Conservation (phyloP, 2,888 invertebrate genomes). For the Pantelozetes paolii region DNA sequence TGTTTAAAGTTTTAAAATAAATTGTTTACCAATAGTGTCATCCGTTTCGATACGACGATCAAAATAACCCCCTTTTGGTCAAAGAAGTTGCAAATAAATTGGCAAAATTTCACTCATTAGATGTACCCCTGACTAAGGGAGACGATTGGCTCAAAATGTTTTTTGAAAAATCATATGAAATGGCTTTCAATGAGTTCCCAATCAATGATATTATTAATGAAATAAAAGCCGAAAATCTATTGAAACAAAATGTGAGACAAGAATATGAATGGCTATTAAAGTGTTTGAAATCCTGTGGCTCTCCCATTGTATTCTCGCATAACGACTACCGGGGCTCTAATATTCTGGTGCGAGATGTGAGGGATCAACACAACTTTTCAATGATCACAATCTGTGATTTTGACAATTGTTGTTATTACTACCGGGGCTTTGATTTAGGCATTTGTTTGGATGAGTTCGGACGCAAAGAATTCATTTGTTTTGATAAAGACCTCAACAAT, state of each 20-base stretch:
- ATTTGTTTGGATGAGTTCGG: background rate
- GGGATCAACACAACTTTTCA: background rate
- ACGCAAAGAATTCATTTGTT: background rate
- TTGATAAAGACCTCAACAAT: background rate
- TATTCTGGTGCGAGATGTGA: background rate
- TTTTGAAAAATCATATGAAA: background rate
- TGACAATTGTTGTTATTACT: constrained; percentile 15
- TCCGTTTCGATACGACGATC: background rate
- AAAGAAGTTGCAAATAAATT: constrained; percentile 14
- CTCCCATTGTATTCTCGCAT: constrained; percentile 27
- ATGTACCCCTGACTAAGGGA: constrained; percentile 17
- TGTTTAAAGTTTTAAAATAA: no score
- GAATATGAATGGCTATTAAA: background rate
- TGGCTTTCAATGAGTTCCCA: background rate
- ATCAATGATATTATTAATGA: background rate
- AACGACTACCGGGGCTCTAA: constrained; percentile 33
- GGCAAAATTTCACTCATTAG: constrained; percentile 18
- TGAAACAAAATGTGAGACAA: background rate
- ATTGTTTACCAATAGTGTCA: background rate
- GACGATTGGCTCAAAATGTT: background rate
- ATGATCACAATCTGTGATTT: constrained; percentile 4
- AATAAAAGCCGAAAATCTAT: background rate
- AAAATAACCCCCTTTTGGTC: constrained; percentile 14
- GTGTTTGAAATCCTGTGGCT: background rate
- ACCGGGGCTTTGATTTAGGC: constrained; percentile 20